Base-by-base conservation (phyloP, 2,888 invertebrate species). In the Leptogaster cylindrica region DNA sequence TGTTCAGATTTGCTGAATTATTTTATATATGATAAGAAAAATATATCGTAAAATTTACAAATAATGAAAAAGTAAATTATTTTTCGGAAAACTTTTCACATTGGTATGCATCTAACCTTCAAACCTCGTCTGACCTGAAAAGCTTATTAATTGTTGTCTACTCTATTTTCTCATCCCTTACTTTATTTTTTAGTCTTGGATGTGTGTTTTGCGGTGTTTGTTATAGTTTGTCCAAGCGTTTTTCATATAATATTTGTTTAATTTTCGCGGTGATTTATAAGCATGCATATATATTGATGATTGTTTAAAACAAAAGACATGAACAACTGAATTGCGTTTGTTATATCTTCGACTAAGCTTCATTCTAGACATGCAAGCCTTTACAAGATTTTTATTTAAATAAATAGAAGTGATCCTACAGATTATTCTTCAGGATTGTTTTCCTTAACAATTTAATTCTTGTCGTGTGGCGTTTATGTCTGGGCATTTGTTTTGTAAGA, bases 1-100 rank as follows among this genome's bases (percentile, higher is more conserved):
- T n/a, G n/a, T n/a, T n/a, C n/a, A n/a, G n/a, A 41, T 50, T 48
- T 50, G 50, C 8, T 55, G 3, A 23, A 31, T 44, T 61, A 31
- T 41, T 61, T 58, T 58, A 61, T 41, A 61, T 58, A 41, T 61
- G 44, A 61, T 33, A 23, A 64, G 33, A 48, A 48, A 48, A 48
- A 63, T 63, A 48, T 63, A 64, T 48, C 48, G 33, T 48, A 48
- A 48, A 64, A 46, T 23, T 20, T 33, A 28, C 18, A 64, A 48
- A 64, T 48, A 64, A 33, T 2, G 31, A 48, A 46, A 64, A 64
- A 48, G 23, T 20, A 33, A 48, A 44, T 61, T 44, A 28, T 44
- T 64, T 20, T 64, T 48, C 23, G 3, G 16, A 31, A 33, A 20
- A 48, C 7, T 23, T 28, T 64, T 46, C n/a, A 64, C 33, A n/a